Evolutionary conservation across 2,797 vertebrate genomes (phyloP).

Genomic region (Tokudaia muenninki): DNA sequence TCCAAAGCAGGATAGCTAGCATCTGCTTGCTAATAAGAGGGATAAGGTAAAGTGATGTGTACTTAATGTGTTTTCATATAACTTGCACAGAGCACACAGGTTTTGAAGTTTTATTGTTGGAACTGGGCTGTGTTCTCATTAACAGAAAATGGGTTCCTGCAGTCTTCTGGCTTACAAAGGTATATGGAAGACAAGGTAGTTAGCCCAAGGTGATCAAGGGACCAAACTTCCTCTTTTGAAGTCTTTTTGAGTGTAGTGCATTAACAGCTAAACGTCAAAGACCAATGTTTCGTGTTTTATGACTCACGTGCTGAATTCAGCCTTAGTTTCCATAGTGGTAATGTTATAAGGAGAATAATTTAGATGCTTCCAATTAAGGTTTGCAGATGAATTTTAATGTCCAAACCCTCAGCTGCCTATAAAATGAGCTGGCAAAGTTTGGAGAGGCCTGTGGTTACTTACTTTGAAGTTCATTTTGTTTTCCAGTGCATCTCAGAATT

Average conservation of each 20-base stretch:
- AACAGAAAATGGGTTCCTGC: neutral
- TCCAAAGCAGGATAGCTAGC: neutral
- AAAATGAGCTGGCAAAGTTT: slow-evolving; percentile 72
- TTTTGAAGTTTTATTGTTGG: slow-evolving; percentile 8
- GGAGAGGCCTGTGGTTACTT: slow-evolving; percentile 20
- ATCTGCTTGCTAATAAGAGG: neutral
- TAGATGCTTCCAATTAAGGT: slow-evolving; percentile 72
- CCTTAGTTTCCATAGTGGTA: slow-evolving; percentile 45
- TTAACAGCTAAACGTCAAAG: slow-evolving; percentile 71
- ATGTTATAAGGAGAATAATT: slow-evolving; percentile 57
- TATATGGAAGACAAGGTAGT: slow-evolving; percentile 16
- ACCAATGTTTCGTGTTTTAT: neutral
- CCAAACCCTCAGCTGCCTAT: slow-evolving; percentile 67
- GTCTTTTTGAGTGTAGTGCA: slow-evolving; percentile 10
- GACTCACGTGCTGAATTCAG: slow-evolving; percentile 54
- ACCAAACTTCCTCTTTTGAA: neutral
- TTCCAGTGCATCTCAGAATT: slow-evolving; percentile 65
- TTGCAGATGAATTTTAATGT: slow-evolving; percentile 76
- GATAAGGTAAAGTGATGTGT: neutral
- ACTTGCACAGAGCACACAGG: neutral
- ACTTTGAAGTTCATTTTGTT: slow-evolving; percentile 62
- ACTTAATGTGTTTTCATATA: neutral
- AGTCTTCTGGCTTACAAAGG: neutral
- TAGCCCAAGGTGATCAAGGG: neutral
- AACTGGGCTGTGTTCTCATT: neutral